Base-by-base conservation (phyloP, 2,888 invertebrate genomes). In the Erebia aethiops region DNA sequence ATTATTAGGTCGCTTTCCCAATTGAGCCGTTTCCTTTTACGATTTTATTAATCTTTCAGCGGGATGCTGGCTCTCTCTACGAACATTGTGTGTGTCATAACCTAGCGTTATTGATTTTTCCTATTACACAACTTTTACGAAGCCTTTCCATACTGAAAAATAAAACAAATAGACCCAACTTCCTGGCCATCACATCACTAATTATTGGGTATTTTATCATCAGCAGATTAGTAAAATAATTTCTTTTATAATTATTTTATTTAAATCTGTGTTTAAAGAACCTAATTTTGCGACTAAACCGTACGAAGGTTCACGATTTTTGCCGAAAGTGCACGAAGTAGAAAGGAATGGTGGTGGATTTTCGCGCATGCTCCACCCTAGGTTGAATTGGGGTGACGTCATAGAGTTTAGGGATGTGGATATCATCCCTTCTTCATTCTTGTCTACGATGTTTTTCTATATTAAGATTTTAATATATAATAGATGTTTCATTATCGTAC, bases 361-460 rank as follows among this genome's bases (percentile, higher is more conserved):
- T 86, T 78, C 86, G 89, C 91, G 91, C 91, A 91, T 90, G 91
- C 85, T 78, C 76, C 76, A 74, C 77, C 78, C 77, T 79, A 79
- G 80, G 83, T 83, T 81, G 80, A 76, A 76, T 77, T 75, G 73
- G 68, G 72, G 78, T 89, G 89, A 89, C 90, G 87, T 89, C 87
- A 88, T 72, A 64, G 67, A 41, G 46, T 70, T 69, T 84, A 89
- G 86, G 82, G 86, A 78, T 84, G 86, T 70, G 71, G 7, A 16
- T 72, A 72, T 68, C 78, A 81, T 71, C 78, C 79, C 80, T 63
- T 70, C 11, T 46, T 13, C 79, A 80, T 63, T 70, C 11, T 46
- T 13, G 16, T 18, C n/a, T 13, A 54, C 60, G 60, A 66, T 70
- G 16, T 2, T 61, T 35, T 35, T 35, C 7, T 35, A 35, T 1